Evolutionary conservation across 2,797 vertebrate species (phyloP), one percentile per base, ranked within the genome.

Genomic region (Eremophila alpestris): DNA sequence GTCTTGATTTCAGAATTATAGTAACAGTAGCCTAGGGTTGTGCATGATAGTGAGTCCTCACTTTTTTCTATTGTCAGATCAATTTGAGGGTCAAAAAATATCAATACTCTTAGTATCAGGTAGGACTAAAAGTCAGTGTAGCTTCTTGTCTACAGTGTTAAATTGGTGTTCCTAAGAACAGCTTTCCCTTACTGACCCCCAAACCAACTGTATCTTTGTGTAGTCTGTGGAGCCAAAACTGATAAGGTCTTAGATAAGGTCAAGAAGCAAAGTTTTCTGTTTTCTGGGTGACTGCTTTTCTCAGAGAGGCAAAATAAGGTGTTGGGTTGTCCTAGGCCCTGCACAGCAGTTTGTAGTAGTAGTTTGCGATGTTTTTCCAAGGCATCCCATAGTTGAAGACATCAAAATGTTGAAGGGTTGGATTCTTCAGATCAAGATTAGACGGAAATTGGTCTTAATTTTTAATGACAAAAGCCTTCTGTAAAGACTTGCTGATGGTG

Each of bases 401-500:
- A 46, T 67, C 24, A 77, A 63, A 59, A 82, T 32, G 1, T 54
- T 91, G 69, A 90, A 94, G 59, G 32, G 24, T 4, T 92, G 34
- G 41, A 76, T 78, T 86, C 14, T 70, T 41, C 54, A 59, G 29
- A 59, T 75, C 46, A 78, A 86, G 59, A 38, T 83, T 80, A 38
- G 59, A 5, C 2, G 7, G 51, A 74, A 71, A 83, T 81, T 69
- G 71, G 11, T 52, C 87, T 87, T 63, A 83, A 80, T 85, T 91
- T 93, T 95, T 93, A 88, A 87, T 81, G 69, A 59, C 83, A 71
- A 94, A 87, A 83, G 43, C 40, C 67, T 92, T 83, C 51, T 88
- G 23, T 86, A 70, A 74, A 69, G 45, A 23, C 13, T 83, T 88
- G 52, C 46, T 86, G 85, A 71, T 91, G 73, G 63, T 91, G 3